Base-by-base conservation (phyloP, 1,140 invertebrate species). In the Globodera rostochiensis region DNA sequence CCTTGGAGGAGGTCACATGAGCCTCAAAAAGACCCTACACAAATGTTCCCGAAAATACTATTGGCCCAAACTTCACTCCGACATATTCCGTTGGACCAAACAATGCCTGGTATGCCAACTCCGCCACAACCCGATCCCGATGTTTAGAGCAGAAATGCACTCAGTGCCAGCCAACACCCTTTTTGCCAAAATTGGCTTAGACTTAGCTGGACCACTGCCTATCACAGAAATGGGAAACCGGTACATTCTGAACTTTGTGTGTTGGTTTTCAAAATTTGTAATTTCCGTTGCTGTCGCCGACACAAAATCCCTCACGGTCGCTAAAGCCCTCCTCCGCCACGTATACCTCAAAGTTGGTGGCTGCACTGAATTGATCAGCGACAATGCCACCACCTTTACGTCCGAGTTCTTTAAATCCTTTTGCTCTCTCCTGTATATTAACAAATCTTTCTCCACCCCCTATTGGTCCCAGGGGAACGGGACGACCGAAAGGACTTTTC, bases 181-280 rank as follows among this genome's bases (percentile, higher is more conserved):
- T 11, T 81, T 66, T 45, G 50, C 49, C 11, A 80, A 69, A 57
- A 46, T 81, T 74, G 80, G 75, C 3, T n/a, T 81, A n/a, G 80
- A 81, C 45, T 45, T 79, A 46, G 50, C 66, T 6, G 80, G 80
- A 15, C 80, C 77, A 4, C 71, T 74, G 25, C 36, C 46, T 19
- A 25, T 81, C 19, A 66, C 79, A 3, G 15, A 60, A 8, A 79
- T 75, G 25, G 80, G 66, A 25, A 19, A 81, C 46, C 19, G 46
- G 6, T 80, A 69, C 60, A 80, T 81, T 13, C 19, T 81, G n/a
- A 80, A 80, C 11, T 13, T 79, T 49, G 79, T 80, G 1, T 80
- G 79, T 0, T 79, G 64, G 46, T 80, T 80, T 25, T 74, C 67
- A 0, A 74, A 77, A n/a, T 79, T 46, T 49, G 67, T 79, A 6